Base-by-base conservation (phyloP, 2,888 invertebrate genomes). In the Podabrus alpinus region DNA sequence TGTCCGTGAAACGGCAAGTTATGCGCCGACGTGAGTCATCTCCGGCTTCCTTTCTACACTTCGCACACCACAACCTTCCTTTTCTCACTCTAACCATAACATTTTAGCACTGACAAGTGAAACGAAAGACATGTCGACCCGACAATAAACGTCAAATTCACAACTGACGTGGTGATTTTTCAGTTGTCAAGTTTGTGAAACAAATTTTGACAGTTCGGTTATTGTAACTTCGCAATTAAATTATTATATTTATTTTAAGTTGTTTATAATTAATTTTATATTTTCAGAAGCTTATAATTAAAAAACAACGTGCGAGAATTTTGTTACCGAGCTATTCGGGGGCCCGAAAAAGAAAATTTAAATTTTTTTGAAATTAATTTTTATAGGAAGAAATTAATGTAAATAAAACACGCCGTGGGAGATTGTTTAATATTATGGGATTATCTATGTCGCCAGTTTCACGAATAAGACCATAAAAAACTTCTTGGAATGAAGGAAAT, bases 11-110 rank as follows among this genome's bases (percentile, higher is more conserved):
- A 79, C 24, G 62, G 66, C 64, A 19, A 24, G 21, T 17, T 71
- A 66, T 77, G 77, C 79, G 78, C 77, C 73, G 76, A 74, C 77
- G 78, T 76, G 74, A 72, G 24, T 75, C 79, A 76, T 67, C 13
- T 45, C 45, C 45, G 45, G 45, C 45, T 64, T 64, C 62, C 17
- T 16, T 16, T 61, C 61, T 45, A 45, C 45, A 9, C n/a, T 45
- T 45, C 7, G 45, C 45, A 5, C 45, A 45, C 45, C 45, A 45
- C n/a, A 45, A n/a, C n/a, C 45, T 7, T 45, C 5, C 7, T n/a
- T 9, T 1, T 45, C 45, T 45, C 45, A 9, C 45, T 45, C n/a
- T 7, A n/a, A 7, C 45, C 1, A 2, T 0, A n/a, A 7, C n/a
- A 45, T 13, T n/a, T n/a, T 45, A 7, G n/a, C 45, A 7, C n/a